Evolutionary conservation across 1,140 invertebrate genomes (phyloP), one percentile per base, ranked within the genome.

Genomic region (Drosophila quadrilineata): DNA sequence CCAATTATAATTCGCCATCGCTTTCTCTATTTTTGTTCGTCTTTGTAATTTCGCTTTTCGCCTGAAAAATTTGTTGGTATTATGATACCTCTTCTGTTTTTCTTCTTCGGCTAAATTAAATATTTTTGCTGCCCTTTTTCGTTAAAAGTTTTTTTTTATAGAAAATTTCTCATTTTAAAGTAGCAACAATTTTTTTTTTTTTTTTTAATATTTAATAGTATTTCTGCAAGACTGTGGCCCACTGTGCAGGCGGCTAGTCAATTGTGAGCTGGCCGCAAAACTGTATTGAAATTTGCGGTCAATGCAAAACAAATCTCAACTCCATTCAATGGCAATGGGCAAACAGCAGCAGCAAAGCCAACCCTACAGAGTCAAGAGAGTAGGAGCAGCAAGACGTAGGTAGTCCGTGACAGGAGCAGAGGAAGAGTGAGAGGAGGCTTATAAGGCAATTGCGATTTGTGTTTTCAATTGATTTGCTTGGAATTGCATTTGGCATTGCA

Each of bases 271-370:
- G 64, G 50, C 77, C 77, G 73, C 77, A 84, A 77, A 84, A 74
- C 60, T 84, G 79, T 84, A 84, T 84, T 84, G 77, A 84, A 84
- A 84, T 85, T 84, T 84, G 77, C 77, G 77, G 77, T 84, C 77
- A 84, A 84, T 85, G 79, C 69, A 77, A 84, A 82, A 85, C 77
- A 84, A 84, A 73, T 85, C 69, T 73, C 59, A 77, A 84, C 77
- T 84, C 60, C 57, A 67, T 66, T 85, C 60, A 59, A 73, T 40
- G 59, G 26, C 57, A n/a, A n/a, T 77, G 64, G 49, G 48, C 59
- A 71, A 73, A 64, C 59, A 59, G 59, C 16, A 40, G 58, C 40
- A 29, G 41, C 26, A 38, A 16, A 16, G 45, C 16, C 21, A 24
- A 10, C 24, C 28, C 3, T 4, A 29, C 6, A 2, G 26, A 19